These are phyloP conservation scores for Pygathrix nemaeus DNA, from an alignment of 2,113 vertebrate genomes.

Conservation along the genomic window DNA sequence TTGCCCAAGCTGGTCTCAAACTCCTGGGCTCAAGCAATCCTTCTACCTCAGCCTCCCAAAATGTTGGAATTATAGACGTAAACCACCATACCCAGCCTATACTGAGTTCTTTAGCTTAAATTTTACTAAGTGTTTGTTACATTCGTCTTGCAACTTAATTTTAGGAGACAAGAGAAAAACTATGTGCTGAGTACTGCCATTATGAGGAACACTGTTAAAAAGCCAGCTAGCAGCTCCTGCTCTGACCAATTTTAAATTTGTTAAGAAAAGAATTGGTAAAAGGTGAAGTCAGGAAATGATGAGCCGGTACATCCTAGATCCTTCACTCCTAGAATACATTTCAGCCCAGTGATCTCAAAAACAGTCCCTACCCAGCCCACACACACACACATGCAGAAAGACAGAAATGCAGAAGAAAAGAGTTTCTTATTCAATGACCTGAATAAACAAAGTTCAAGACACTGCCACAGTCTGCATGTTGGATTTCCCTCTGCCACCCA, in stretches of 20 bases:
- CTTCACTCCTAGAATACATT: conserved; percentile 46
- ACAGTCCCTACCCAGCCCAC: conserved; percentile 18
- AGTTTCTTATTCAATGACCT: conserved; percentile 64
- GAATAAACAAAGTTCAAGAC: conserved; percentile 71
- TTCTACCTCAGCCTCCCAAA: too few species aligned
- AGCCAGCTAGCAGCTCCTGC: conserved; percentile 8
- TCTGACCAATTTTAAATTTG: conserved; percentile 47
- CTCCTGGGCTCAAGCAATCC: too few species aligned
- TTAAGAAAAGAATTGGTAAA: conserved; percentile 59
- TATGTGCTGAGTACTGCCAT: background rate
- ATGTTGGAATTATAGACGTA: too few species aligned
- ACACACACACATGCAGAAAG: conserved; percentile 47
- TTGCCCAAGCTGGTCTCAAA: too few species aligned
- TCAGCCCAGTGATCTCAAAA: conserved; percentile 35
- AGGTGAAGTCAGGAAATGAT: conserved; percentile 57
- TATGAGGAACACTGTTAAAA: conserved; percentile 35
- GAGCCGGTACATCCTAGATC: conserved; percentile 53
- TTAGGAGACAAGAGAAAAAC: conserved; percentile 44
- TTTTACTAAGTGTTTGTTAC: conserved; percentile 32
- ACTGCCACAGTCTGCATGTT: conserved; percentile 62
- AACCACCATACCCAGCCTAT: background rate
- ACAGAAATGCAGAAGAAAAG: conserved; percentile 68
- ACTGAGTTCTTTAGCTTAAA: conserved; percentile 17
- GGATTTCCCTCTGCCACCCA: conserved; percentile 70
- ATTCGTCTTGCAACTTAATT: conserved; percentile 40